phyloP scores from a whole-genome alignment of 2,113 vertebrate genomes.

The Rutilus rutilus region DNA sequence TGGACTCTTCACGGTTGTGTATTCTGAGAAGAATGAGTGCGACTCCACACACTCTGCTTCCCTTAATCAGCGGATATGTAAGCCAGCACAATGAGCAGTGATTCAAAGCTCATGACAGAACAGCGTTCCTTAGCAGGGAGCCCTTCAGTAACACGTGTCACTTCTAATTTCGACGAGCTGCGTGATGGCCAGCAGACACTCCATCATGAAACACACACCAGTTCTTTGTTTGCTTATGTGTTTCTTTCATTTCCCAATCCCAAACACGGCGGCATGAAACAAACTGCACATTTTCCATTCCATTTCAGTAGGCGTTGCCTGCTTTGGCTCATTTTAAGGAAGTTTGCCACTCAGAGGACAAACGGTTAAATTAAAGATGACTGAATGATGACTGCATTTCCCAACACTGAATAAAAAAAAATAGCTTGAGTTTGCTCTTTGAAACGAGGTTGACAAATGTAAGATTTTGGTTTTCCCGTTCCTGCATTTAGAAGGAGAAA shows the following conservation, averaged over 20 bases:
- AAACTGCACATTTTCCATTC: constrained; percentile 86
- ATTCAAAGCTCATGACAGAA: constrained; percentile 73
- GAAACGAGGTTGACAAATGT: constrained; percentile 45
- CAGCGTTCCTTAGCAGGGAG: constrained; percentile 78
- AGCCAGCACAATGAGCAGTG: constrained; percentile 70
- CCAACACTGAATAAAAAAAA: constrained; percentile 63
- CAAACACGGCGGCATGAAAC: constrained; percentile 71
- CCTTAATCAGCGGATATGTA: constrained; percentile 70
- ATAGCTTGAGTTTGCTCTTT: constrained; percentile 57
- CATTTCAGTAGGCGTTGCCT: constrained; percentile 79
- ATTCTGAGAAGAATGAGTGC: constrained; percentile 46
- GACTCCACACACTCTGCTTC: constrained; percentile 69
- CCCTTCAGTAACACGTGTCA: constrained; percentile 91
- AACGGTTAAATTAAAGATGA: constrained; percentile 74
- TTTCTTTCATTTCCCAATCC: constrained; percentile 63
- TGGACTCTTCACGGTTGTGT: background rate
- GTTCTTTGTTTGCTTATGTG: constrained; percentile 85
- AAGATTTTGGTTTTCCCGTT: constrained; percentile 39
- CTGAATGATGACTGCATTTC: constrained; percentile 61
- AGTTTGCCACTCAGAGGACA: constrained; percentile 87
- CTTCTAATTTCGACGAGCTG: constrained; percentile 79
- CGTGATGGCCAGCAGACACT: constrained; percentile 88
- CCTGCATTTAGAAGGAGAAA: constrained; percentile 41
- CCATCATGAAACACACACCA: constrained; percentile 91
- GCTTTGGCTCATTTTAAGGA: constrained; percentile 89